These are phyloP conservation scores for Sebastes steindachneri DNA, from an alignment of 2,797 vertebrate species.

Conservation along the genomic window DNA sequence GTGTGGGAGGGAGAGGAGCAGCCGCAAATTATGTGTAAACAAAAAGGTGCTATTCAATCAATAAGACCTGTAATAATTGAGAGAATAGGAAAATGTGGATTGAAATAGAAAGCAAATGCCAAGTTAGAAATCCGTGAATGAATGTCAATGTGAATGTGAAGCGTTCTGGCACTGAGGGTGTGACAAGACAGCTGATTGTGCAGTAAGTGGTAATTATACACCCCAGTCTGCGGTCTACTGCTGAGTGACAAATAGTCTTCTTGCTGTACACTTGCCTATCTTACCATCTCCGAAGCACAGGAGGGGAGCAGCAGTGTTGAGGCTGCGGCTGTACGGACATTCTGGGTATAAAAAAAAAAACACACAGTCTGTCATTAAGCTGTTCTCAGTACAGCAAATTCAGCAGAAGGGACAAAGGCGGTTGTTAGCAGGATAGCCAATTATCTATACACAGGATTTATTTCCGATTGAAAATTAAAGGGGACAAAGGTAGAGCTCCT, in stretches of 20 bases:
- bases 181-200: slow-evolving; percentile 76
- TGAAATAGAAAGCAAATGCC: slow-evolving; percentile 14
- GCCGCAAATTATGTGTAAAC: slow-evolving; percentile 48
- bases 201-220: slow-evolving; percentile 77
- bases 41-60: slow-evolving; percentile 38
- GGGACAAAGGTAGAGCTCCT: slow-evolving; percentile 11
- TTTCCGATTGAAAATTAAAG: slow-evolving; percentile 58
- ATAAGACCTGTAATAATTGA: slow-evolving; percentile 6
- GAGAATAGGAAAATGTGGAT: slow-evolving; percentile 10
- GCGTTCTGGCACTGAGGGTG: slow-evolving; percentile 49
- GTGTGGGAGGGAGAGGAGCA: not conserved
- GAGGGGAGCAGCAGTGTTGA: slow-evolving; percentile 30
- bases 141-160: slow-evolving; percentile 56
- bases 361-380: slow-evolving; percentile 52
- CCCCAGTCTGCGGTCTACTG: slow-evolving; percentile 62
- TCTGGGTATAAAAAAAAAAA: not conserved
- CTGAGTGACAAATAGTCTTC: slow-evolving; percentile 70
- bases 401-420: slow-evolving; percentile 31
- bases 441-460: slow-evolving; percentile 27
- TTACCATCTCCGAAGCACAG: slow-evolving; percentile 45
- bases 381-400: slow-evolving; percentile 39
- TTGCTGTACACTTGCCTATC: slow-evolving; percentile 60
- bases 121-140: slow-evolving; percentile 19
- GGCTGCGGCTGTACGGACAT: slow-evolving; percentile 28
- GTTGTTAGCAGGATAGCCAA: slow-evolving; percentile 30